Evolutionary conservation across 2,888 invertebrate species (phyloP).

Genomic region (Zele albiditarsus): DNA sequence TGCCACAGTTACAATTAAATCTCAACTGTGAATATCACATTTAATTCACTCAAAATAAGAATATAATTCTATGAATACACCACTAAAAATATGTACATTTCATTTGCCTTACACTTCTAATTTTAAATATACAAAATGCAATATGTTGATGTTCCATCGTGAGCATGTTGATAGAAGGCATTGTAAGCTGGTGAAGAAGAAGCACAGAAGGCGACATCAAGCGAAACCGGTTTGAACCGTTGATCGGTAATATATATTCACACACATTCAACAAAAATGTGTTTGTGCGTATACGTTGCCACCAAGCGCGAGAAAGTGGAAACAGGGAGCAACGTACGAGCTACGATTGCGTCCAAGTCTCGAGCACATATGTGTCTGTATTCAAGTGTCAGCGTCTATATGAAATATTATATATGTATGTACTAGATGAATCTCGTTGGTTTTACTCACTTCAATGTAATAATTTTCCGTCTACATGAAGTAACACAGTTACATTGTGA

Average conservation of each 20-base stretch:
- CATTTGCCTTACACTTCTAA: too few species aligned
- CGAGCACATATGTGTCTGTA: neutral
- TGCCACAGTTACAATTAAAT: too few species aligned
- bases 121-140: too few species aligned
- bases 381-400: neutral
- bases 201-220: conserved; percentile 40
- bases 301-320: conserved; percentile 34
- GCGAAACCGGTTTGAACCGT: conserved; percentile 56
- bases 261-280: neutral
- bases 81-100: too few species aligned
- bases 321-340: conserved; percentile 38
- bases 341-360: conserved; percentile 21
- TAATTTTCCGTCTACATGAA: conserved; percentile 15
- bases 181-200: neutral
- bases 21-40: too few species aligned
- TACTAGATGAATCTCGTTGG: neutral
- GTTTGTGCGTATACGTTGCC: conserved; percentile 5
- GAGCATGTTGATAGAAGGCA: neutral
- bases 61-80: too few species aligned
- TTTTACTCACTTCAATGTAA: neutral
- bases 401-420: too few species aligned
- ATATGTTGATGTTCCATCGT: neutral
- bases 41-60: too few species aligned
- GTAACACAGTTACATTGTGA: neutral
- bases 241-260: conserved; percentile 44